phyloP scores from a whole-genome alignment of 2,113 vertebrate species.

The Colossoma macropomum region DNA sequence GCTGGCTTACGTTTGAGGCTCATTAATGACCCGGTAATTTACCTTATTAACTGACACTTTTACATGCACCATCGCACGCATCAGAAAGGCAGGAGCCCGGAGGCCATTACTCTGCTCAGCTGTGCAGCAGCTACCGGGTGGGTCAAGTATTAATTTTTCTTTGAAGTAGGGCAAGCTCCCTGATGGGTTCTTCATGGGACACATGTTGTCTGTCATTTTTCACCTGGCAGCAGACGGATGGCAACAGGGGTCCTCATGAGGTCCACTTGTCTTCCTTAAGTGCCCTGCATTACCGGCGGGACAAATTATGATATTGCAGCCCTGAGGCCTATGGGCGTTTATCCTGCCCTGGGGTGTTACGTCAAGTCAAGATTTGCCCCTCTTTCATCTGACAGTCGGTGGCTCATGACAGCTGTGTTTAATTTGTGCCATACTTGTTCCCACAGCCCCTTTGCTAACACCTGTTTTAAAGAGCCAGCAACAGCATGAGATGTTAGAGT shows the following conservation, averaged over 20 bases:
- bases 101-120: constrained; percentile 65
- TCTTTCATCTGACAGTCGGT: constrained; percentile 48
- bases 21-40: not conserved
- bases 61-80: not conserved
- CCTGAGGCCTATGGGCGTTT: constrained; percentile 68
- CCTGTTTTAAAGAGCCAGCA: not conserved
- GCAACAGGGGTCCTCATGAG: constrained; percentile 63
- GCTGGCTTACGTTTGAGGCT: not conserved
- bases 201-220: constrained; percentile 69
- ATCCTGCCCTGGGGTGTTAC: constrained; percentile 63
- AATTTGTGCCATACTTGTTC: constrained; percentile 60
- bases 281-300: constrained; percentile 65
- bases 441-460: constrained; percentile 17
- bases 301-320: constrained; percentile 67
- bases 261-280: constrained; percentile 70
- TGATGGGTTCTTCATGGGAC: constrained; percentile 54
- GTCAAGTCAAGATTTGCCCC: constrained; percentile 40
- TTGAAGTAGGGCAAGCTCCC: constrained; percentile 58
- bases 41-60: not conserved
- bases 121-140: constrained; percentile 34
- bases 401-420: constrained; percentile 57
- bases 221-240: constrained; percentile 64
- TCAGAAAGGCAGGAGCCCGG: constrained; percentile 13
- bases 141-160: constrained; percentile 73
- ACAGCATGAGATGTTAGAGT: not conserved